phyloP scores from a whole-genome alignment of 2,113 vertebrate genomes.

The Coturnix japonica region DNA sequence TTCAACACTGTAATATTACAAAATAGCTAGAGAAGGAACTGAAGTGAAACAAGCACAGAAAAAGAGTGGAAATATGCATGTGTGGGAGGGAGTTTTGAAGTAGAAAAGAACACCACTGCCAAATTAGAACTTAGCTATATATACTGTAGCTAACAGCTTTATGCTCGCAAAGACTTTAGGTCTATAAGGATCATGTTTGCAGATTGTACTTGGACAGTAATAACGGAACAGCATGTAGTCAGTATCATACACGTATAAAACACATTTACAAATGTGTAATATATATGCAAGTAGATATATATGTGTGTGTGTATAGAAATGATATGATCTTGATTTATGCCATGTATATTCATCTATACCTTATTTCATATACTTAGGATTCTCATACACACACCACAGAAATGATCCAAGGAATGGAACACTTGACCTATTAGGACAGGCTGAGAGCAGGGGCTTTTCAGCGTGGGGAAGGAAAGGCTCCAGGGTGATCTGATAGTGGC shows the following conservation, averaged over 20 bases:
- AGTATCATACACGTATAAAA: background rate
- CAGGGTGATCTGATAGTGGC: too few relatives aligned
- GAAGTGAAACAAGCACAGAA: conserved; percentile 5
- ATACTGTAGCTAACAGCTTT: background rate
- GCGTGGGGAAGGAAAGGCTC: too few relatives aligned
- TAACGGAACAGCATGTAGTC: background rate
- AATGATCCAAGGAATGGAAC: too few relatives aligned
- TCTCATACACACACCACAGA: background rate
- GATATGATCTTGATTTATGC: background rate
- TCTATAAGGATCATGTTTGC: background rate
- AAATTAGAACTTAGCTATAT: background rate
- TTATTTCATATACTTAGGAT: background rate
- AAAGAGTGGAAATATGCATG: background rate
- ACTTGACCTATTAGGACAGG: too few relatives aligned
- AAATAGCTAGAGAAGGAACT: background rate
- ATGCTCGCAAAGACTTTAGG: background rate
- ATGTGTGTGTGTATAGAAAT: background rate
- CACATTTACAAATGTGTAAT: background rate
- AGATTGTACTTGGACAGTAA: background rate
- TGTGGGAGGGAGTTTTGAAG: background rate
- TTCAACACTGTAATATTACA: background rate
- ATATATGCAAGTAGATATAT: background rate
- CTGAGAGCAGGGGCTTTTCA: too few relatives aligned
- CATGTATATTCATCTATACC: background rate
- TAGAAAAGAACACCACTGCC: background rate